These are phyloP conservation scores for Drosophila dives DNA, from an alignment of 2,888 invertebrate genomes.

Conservation along the genomic window DNA sequence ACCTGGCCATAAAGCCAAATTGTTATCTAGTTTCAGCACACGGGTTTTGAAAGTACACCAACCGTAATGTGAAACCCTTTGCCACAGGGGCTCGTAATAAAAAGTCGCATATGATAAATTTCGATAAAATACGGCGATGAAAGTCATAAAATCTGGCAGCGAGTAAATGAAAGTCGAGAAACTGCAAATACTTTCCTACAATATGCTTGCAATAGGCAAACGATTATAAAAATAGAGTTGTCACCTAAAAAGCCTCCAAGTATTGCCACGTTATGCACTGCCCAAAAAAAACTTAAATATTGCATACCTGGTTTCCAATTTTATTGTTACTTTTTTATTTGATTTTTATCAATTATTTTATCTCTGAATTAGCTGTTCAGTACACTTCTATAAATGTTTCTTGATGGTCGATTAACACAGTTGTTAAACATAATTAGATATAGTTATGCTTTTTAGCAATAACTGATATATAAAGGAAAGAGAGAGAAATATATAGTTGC, in stretches of 20 bases:
- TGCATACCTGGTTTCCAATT: background rate
- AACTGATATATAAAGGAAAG: background rate
- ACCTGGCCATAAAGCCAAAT: slow-evolving; percentile 67
- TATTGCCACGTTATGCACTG: slow-evolving; percentile 31
- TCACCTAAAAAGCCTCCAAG: slow-evolving; percentile 49
- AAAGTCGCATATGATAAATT: slow-evolving; percentile 16
- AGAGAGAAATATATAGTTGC: background rate
- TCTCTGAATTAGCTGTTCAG: background rate
- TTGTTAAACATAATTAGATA: background rate
- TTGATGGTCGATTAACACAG: background rate
- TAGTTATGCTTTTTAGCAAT: no score
- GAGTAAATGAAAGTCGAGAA: slow-evolving; percentile 9
- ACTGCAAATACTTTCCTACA: slow-evolving; percentile 20
- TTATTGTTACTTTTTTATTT: background rate
- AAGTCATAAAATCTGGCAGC: slow-evolving; percentile 45
- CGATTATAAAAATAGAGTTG: slow-evolving; percentile 63
- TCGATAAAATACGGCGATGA: slow-evolving; percentile 38
- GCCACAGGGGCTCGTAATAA: slow-evolving; percentile 5
- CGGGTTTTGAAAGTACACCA: background rate
- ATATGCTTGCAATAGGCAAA: slow-evolving; percentile 27
- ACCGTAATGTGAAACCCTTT: slow-evolving; percentile 53
- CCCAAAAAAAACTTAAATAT: background rate
- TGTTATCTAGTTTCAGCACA: slow-evolving; percentile 71
- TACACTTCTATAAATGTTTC: background rate
- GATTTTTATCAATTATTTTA: background rate